Percentiles rank a stretch among this genome's conserved stretches.
Evolutionary conservation across 2,797 vertebrate species (phyloP).

Genomic region (Pachyuromys duprasi): DNA sequence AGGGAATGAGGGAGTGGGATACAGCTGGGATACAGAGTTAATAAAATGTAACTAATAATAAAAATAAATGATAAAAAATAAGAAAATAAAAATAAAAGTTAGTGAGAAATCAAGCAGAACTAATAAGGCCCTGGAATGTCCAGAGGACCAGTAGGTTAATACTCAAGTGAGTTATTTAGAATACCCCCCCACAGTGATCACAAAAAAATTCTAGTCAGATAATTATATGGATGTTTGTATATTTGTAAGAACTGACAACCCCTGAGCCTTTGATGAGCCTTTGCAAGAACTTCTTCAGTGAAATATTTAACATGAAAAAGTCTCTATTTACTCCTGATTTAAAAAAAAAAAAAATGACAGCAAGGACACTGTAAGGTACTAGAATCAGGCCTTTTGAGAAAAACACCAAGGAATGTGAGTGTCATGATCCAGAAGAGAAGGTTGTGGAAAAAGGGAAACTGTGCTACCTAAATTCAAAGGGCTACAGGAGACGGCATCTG

Average conservation of each 20-base stretch:
- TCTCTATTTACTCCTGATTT: neutral
- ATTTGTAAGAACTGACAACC: neutral
- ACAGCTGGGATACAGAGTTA: no score
- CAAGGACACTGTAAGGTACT: neutral
- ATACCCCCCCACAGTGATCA: neutral
- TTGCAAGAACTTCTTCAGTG: neutral
- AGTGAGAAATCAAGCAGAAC: neutral
- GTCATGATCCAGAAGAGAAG: neutral
- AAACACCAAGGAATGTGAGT: neutral
- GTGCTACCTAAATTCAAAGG: neutral
- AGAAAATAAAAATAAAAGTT: no score
- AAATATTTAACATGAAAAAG: neutral
- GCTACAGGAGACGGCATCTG: neutral
- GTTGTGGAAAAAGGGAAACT: neutral
- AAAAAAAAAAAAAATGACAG: neutral
- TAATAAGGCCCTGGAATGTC: neutral
- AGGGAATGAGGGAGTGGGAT: no score
- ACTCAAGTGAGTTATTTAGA: neutral
- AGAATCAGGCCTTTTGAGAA: conserved; percentile 1
- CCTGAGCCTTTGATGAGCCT: neutral
- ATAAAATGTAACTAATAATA: no score
- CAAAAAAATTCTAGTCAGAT: conserved; percentile 18
- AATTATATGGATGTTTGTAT: neutral
- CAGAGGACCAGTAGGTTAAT: neutral
- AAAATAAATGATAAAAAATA: no score